A percentile compares a stretch with the other conserved stretches of the same genome.
phyloP scores from a whole-genome alignment of 2,888 invertebrate species.

The Erannis defoliaria region DNA sequence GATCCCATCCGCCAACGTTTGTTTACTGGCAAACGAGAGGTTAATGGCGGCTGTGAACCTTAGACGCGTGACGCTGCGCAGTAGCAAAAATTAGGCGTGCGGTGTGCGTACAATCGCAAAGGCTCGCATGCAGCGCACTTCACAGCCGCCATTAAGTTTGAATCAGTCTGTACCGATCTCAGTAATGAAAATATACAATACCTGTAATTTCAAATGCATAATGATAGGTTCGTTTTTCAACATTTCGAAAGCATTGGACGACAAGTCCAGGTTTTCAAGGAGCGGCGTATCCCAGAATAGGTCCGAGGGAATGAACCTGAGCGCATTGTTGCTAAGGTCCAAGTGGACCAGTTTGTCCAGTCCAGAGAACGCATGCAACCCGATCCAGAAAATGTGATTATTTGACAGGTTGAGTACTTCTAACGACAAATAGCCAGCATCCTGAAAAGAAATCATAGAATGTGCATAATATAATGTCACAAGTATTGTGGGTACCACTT shows the following conservation, averaged over 20 bases:
- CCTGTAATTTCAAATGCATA: constrained; percentile 84
- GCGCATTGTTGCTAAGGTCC: constrained; percentile 88
- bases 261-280: constrained; percentile 85
- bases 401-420: constrained; percentile 84
- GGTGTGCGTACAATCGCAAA: too few species aligned
- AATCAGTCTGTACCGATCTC: too few species aligned
- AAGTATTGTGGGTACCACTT: too few species aligned
- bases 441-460: constrained; percentile 66
- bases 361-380: constrained; percentile 87
- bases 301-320: constrained; percentile 84
- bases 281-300: constrained; percentile 86
- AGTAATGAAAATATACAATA: constrained; percentile 47
- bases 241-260: constrained; percentile 87
- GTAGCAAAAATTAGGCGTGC: too few species aligned
- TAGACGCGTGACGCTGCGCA: too few species aligned
- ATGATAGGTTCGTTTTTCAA: constrained; percentile 85
- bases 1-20: too few species aligned
- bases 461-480: too few species aligned
- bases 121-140: too few species aligned
- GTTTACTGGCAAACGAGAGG: too few species aligned
- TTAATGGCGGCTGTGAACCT: too few species aligned
- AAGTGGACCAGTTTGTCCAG: constrained; percentile 80
- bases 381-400: constrained; percentile 88
- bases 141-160: too few species aligned
- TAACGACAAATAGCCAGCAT: constrained; percentile 77